Evolutionary conservation across 2,888 invertebrate genomes (phyloP), one percentile per base, ranked within the genome.

Genomic region (Liposcelis brunnea): DNA sequence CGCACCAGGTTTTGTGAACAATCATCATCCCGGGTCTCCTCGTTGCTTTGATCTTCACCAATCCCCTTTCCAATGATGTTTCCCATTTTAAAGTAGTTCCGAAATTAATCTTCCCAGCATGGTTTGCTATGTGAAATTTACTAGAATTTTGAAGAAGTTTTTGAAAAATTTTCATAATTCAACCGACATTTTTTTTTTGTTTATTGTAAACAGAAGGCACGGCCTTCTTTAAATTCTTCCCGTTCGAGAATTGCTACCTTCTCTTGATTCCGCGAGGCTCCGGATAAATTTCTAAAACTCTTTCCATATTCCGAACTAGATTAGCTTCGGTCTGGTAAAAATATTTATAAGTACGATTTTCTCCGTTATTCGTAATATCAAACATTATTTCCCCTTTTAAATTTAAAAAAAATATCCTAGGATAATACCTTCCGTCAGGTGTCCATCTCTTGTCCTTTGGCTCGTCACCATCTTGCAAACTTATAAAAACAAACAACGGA

Each of bases 371-470:
- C 52, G 61, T 68, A 15, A 75, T 67, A 10, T 72, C 68, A 3
- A 59, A 54, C 54, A 71, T 67, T 1, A 77, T 66, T 14, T 61
- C 53, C 1, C 75, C 76, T 45, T 63, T 59, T 8, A 74, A 66
- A 47, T 71, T 68, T 47, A 75, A 61, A 59, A 79, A 79, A 19
- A 79, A 60, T 32, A 79, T 73, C 54, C 78, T 67, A 2, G 78
- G 78, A 58, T 78, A 74, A 53, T 79, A 79, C 14, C 65, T 68
- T 5, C 78, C 79, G 54, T 79, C 78, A 1, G 77, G 78, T 2
- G 68, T 62, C 54, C 67, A 77, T 47, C 59, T 57, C 18, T 56
- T 58, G 40, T 62, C 67, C 2, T 62, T 59, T 0, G 72, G 72
- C 51, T 74, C 70, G 16, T 71, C 69, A 48, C 74, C 71, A 55